Base-by-base conservation (phyloP, 2,113 vertebrate genomes). In the Ammodytes marinus region DNA sequence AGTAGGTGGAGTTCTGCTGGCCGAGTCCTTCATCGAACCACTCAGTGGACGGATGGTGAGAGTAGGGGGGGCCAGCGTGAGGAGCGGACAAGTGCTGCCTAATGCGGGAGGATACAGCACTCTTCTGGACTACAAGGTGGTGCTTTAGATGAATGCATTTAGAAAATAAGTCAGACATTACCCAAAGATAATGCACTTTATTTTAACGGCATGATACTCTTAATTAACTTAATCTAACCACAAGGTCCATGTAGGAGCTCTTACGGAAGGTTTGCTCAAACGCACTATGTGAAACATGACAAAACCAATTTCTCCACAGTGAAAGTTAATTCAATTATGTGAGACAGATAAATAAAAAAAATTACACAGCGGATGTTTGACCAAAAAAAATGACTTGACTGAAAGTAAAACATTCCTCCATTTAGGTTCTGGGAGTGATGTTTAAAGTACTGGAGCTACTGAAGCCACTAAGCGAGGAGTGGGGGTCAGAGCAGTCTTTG, bases 1-100 rank as follows among this genome's bases (percentile, higher is more conserved):
- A 55, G 85, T 97, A 50, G 96, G 97, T 12, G 97, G 96, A 2
- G 86, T 95, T 40, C 76, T 97, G n/a, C 91, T 97, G 6, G 94
- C 94, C 0, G 96, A 98, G 82, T 81, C 92, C 77, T 96, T 97
- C 78, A 89, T 90, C 0, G 97, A 97, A 37, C 95, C 97, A 4
- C 91, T 98, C 82, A 98, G 97, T 64, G 91, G 96, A 37, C 95
- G 93, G 66, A 77, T 70, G 11, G 80, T 86, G 64, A 92, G 66
- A 37, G 73, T 97, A 0, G 94, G 94, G 2, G 97, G 96, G 2
- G 93, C 86, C 79, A 95, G 92, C 14, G 57, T 88, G 7, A 75
- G 47, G 27, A 92, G 92, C 0, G 95, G 91, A 0, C 82, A 86
- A 67, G 73, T 92, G 60, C 63, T 95, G 37, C 96, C 96, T 17